Evolutionary conservation across 1,140 invertebrate genomes (phyloP), one percentile per base, ranked within the genome.

Genomic region (Orchesella cincta): DNA sequence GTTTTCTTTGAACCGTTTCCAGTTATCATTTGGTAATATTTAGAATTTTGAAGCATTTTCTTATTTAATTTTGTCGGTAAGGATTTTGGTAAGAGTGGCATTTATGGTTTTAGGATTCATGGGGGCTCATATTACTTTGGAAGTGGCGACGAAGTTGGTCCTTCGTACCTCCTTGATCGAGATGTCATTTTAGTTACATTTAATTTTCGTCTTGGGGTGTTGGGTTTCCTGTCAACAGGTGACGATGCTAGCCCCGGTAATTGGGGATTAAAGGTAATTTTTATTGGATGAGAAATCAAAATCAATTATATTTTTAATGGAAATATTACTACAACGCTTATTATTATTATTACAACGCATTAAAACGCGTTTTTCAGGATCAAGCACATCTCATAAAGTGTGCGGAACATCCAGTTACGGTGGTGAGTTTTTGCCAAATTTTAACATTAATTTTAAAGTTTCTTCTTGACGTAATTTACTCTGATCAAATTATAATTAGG

Each of bases 151-250:
- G 78, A 81, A 64, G 76, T 81, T 35, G 78, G 78, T 14, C 75
- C 80, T 18, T 35, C 74, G 1, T 80, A 80, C 33, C 36, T 81
- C 0, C 28, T 77, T 20, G 76, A 81, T 3, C 71, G 74, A 20
- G 52, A 81, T 52, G 71, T 81, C 0, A 76, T 81, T 28, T 26
- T 81, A 1, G 78, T 81, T 20, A 81, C 80, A 16, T 29, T 81
- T 1, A 81, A 81, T 75, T 81, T 80, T 26, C 23, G 34, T 3
- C 26, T 73, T 12, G 33, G 31, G 2, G 35, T 39, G 14, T 36
- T 23, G 54, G 79, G 80, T 12, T 80, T 78, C 26, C 52, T 79
- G 35, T 78, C 73, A 26, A 74, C 73, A 28, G 80, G 79, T 2
- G 75, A 79, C 39, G 12, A 23, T 18, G 35, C 14, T 31, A 16